These are phyloP conservation scores for Netelia virgata DNA, from an alignment of 2,888 invertebrate genomes.

Conservation along the genomic window DNA sequence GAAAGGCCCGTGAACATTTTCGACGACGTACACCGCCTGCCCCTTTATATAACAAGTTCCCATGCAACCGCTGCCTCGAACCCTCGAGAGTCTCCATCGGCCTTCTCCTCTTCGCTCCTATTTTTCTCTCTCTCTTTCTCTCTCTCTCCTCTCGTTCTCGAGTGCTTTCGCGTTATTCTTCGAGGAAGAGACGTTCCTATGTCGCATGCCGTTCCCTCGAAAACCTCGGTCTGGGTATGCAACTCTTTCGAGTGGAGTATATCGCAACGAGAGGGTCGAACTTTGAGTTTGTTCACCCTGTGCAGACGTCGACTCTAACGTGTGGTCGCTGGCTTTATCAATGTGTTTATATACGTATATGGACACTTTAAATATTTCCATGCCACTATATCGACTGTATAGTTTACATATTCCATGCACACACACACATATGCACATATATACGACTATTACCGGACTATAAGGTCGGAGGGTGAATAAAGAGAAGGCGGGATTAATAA, in stretches of 20 bases:
- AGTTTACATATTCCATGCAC: slow-evolving; percentile 3
- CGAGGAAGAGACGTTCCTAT: slow-evolving; percentile 36
- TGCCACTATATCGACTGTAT: slow-evolving; percentile 9
- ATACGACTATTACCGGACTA: too few species aligned
- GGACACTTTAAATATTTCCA: background rate
- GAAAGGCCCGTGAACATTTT: background rate
- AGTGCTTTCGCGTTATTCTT: slow-evolving; percentile 53
- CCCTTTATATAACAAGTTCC: slow-evolving; percentile 39
- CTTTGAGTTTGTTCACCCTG: slow-evolving; percentile 54
- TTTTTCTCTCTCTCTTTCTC: slow-evolving; percentile 2
- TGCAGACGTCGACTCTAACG: slow-evolving; percentile 40
- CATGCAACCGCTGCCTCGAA: slow-evolving; percentile 22
- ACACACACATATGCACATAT: background rate
- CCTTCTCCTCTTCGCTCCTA: slow-evolving; percentile 10
- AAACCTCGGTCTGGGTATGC: slow-evolving; percentile 36
- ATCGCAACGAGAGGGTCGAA: slow-evolving; percentile 44
- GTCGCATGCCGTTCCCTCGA: slow-evolving; percentile 48
- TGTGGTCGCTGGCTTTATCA: slow-evolving; percentile 21
- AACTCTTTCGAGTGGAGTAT: slow-evolving; percentile 50
- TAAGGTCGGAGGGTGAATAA: too few species aligned
- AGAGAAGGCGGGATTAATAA: too few species aligned
- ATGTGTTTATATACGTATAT: slow-evolving; percentile 1
- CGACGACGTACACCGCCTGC: slow-evolving; percentile 23
- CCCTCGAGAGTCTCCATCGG: slow-evolving; percentile 26
- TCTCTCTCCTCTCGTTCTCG: slow-evolving; percentile 21